phyloP scores from a whole-genome alignment of 2,888 invertebrate genomes.

The Stegophylla sp. region DNA sequence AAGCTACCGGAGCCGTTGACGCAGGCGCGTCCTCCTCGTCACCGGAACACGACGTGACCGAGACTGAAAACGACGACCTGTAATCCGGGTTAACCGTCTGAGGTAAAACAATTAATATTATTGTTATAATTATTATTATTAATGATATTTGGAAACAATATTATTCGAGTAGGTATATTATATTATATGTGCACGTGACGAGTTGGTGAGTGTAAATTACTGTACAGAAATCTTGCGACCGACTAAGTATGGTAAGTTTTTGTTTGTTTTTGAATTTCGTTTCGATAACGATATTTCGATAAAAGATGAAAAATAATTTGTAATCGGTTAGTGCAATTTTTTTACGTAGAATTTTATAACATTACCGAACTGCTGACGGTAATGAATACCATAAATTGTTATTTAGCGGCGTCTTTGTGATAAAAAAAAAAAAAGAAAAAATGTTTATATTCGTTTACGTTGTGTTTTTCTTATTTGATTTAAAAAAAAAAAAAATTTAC shows the following conservation, averaged over 20 bases:
- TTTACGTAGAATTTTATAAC: slow-evolving; percentile 11
- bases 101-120: not conserved
- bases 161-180: slow-evolving; percentile 1
- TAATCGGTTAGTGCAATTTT: slow-evolving; percentile 35
- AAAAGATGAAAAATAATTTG: not conserved
- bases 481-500: slow-evolving; percentile 5
- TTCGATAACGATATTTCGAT: not conserved
- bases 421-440: no score
- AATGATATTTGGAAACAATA: slow-evolving; percentile 28
- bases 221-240: not conserved
- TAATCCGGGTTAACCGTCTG: not conserved
- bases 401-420: slow-evolving; percentile 34
- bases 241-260: not conserved
- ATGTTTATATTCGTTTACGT: slow-evolving; percentile 42
- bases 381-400: slow-evolving; percentile 8
- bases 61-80: slow-evolving; percentile 17
- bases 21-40: not conserved
- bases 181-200: not conserved
- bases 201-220: not conserved
- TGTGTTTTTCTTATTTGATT: slow-evolving; percentile 38
- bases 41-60: not conserved
- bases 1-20: not conserved
- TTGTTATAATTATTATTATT: not conserved
- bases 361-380: slow-evolving; percentile 4
- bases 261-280: not conserved